Percentiles rank a stretch among this genome's conserved stretches.
Conservation (phyloP, 1,140 invertebrate genomes). For the Sycophaga agraensis region DNA sequence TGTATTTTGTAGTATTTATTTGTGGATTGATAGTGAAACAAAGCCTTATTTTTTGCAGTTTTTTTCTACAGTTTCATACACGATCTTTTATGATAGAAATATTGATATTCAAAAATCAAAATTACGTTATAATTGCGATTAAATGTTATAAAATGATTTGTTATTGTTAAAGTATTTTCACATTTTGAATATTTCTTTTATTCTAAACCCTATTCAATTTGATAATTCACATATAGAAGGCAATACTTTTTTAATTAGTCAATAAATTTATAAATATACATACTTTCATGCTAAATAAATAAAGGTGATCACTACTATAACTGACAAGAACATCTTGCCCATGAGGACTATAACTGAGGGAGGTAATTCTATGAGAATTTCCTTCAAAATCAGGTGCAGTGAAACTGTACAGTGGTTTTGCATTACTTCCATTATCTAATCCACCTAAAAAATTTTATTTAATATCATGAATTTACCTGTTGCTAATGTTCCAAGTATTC, state of each 20-base stretch:
- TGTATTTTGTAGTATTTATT: too few species aligned
- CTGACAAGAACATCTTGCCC: slow-evolving; percentile 80
- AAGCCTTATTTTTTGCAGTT: too few species aligned
- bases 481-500: slow-evolving; percentile 64
- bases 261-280: slow-evolving; percentile 25
- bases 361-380: slow-evolving; percentile 77
- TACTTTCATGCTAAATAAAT: slow-evolving; percentile 76
- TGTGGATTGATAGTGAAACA: too few species aligned
- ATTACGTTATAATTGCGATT: too few species aligned
- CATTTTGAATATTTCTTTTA: neutral
- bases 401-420: slow-evolving; percentile 62
- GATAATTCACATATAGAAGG: too few species aligned
- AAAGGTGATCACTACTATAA: slow-evolving; percentile 83
- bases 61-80: too few species aligned
- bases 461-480: slow-evolving; percentile 50
- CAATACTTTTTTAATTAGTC: too few species aligned
- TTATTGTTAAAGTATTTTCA: neutral
- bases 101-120: too few species aligned
- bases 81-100: too few species aligned
- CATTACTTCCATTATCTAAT: slow-evolving; percentile 33
- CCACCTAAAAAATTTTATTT: slow-evolving; percentile 38
- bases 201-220: too few species aligned
- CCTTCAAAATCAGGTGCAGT: slow-evolving; percentile 72
- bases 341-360: slow-evolving; percentile 74
- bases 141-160: neutral